These are phyloP conservation scores for Cryptophagus acutangulus DNA, from an alignment of 2,888 invertebrate genomes.

Conservation along the genomic window DNA sequence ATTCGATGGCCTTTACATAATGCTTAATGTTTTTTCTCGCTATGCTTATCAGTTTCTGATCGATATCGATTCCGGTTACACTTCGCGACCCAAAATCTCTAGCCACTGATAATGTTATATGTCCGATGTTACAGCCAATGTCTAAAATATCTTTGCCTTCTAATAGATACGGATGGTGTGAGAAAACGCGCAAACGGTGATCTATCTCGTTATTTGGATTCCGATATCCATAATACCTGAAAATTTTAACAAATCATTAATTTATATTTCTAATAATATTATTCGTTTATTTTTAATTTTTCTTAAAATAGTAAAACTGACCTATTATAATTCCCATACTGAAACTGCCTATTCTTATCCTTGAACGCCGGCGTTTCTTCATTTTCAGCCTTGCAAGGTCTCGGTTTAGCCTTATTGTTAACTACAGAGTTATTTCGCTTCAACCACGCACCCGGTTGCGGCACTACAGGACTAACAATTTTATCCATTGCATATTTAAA, in stretches of 20 bases:
- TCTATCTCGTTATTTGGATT: slow-evolving; percentile 79
- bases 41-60: slow-evolving; percentile 73
- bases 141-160: slow-evolving; percentile 88
- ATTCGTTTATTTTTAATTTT: neutral
- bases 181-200: slow-evolving; percentile 75
- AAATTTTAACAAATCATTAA: slow-evolving; percentile 27
- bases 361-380: slow-evolving; percentile 63
- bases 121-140: slow-evolving; percentile 97
- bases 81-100: slow-evolving; percentile 78
- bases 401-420: slow-evolving; percentile 42
- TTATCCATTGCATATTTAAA: slow-evolving; percentile 74
- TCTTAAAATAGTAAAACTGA: slow-evolving; percentile 31
- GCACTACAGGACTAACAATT: slow-evolving; percentile 88
- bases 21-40: slow-evolving; percentile 70
- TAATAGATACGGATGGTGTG: slow-evolving; percentile 75
- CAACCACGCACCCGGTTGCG: slow-evolving; percentile 79
- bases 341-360: slow-evolving; percentile 73
- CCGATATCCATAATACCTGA: slow-evolving; percentile 89
- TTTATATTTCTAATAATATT: neutral
- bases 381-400: slow-evolving; percentile 45
- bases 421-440: slow-evolving; percentile 52
- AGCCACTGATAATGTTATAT: slow-evolving; percentile 87
- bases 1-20: slow-evolving; percentile 52
- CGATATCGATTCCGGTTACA: slow-evolving; percentile 93
- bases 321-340: slow-evolving; percentile 94